Evolutionary conservation across 2,888 invertebrate species (phyloP).

Genomic region (Saturnia pavonia): DNA sequence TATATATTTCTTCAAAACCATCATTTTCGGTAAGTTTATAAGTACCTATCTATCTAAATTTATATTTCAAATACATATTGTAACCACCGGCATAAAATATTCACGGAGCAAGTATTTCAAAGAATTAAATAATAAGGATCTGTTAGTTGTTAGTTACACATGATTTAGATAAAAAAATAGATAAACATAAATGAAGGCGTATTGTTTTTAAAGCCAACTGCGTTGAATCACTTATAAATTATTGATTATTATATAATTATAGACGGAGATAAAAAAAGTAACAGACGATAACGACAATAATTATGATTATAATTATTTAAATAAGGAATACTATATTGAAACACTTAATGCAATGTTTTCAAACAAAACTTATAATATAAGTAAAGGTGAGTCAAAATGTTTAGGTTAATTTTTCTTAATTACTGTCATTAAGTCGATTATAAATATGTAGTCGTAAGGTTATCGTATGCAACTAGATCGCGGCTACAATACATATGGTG

Average conservation of each 20-base stretch:
- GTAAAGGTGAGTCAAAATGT: constrained; percentile 26
- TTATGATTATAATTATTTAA: constrained; percentile 17
- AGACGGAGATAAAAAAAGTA: neutral
- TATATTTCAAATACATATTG: neutral
- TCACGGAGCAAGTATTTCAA: neutral
- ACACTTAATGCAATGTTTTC: neutral
- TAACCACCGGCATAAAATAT: neutral
- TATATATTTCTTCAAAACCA: neutral
- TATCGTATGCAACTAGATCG: neutral
- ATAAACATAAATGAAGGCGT: neutral
- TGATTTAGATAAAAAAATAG: neutral
- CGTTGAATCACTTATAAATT: neutral
- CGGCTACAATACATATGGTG: neutral
- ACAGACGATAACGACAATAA: neutral
- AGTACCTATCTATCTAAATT: neutral
- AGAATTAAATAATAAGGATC: neutral
- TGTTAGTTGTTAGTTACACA: neutral
- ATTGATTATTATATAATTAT: neutral
- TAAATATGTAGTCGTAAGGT: neutral
- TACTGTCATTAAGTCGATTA: neutral
- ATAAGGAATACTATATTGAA: constrained; percentile 17
- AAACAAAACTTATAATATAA: constrained; percentile 10
- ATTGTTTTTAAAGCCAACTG: neutral
- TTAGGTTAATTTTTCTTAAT: neutral
- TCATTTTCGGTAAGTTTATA: neutral